Percentiles rank a stretch among this genome's conserved stretches.
These are phyloP conservation scores for Ormyrus pomaceus DNA, from an alignment of 2,888 invertebrate species.

Conservation along the genomic window DNA sequence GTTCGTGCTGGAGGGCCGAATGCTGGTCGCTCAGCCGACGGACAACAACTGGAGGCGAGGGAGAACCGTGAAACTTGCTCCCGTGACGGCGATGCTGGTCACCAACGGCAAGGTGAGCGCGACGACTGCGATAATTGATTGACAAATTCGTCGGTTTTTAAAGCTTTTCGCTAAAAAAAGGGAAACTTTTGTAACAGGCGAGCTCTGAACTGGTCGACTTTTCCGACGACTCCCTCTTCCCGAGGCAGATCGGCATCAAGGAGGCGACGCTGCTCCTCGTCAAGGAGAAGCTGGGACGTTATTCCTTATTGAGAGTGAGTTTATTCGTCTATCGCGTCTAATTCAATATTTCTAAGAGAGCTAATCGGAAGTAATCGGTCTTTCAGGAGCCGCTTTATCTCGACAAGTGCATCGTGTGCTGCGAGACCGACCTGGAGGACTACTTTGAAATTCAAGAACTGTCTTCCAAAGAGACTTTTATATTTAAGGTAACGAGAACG, in stretches of 20 bases:
- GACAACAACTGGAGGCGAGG: slow-evolving; percentile 95
- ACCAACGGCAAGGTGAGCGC: slow-evolving; percentile 89
- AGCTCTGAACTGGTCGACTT: slow-evolving; percentile 83
- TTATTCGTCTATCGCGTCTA: too few relatives aligned
- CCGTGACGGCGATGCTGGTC: slow-evolving; percentile 92
- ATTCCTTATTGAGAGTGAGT: slow-evolving; percentile 85
- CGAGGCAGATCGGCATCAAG: slow-evolving; percentile 85
- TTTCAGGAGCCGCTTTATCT: slow-evolving; percentile 89
- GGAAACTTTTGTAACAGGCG: slow-evolving; percentile 75
- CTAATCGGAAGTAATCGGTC: slow-evolving; percentile 12
- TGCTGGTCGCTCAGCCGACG: slow-evolving; percentile 91
- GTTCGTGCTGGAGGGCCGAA: slow-evolving; percentile 92
- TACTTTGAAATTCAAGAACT: slow-evolving; percentile 97
- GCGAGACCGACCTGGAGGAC: slow-evolving; percentile 93
- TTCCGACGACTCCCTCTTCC: slow-evolving; percentile 82
- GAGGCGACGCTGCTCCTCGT: slow-evolving; percentile 93
- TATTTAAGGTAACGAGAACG: slow-evolving; percentile 86
- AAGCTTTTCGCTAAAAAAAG: slow-evolving; percentile 76
- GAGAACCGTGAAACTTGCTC: slow-evolving; percentile 90
- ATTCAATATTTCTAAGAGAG: neutral
- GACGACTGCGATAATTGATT: slow-evolving; percentile 78
- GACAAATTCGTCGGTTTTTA: slow-evolving; percentile 82
- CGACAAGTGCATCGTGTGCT: slow-evolving; percentile 93
- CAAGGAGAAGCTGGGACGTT: slow-evolving; percentile 92
- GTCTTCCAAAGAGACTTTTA: slow-evolving; percentile 93